Evolutionary conservation across 1,140 invertebrate species (phyloP).

Genomic region (Tetramorium parvispinum): DNA sequence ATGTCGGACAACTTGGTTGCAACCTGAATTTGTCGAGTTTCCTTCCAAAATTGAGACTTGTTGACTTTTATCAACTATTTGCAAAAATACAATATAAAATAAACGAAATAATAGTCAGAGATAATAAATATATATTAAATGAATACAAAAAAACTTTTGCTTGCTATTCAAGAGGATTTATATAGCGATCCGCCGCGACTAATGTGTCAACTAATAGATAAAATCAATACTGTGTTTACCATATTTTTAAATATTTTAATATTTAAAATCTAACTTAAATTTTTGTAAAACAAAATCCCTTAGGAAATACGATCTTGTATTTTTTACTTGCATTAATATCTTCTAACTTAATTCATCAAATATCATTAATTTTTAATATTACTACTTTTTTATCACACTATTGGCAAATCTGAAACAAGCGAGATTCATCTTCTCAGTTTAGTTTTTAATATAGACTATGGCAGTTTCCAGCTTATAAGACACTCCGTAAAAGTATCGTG

Average conservation of each 20-base stretch:
- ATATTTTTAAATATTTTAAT: neutral
- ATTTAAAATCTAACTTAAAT: neutral
- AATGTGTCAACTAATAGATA: neutral
- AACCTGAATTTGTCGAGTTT: slow-evolving; percentile 25
- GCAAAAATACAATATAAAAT: neutral
- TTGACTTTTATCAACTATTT: slow-evolving; percentile 41
- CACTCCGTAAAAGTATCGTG: neutral
- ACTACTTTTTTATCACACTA: neutral
- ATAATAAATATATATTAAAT: slow-evolving; percentile 41
- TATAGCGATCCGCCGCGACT: neutral
- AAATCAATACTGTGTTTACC: too few species aligned
- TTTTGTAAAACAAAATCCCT: neutral
- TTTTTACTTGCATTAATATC: neutral
- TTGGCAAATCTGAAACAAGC: neutral
- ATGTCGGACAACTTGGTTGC: slow-evolving; percentile 64
- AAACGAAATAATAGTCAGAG: slow-evolving; percentile 33
- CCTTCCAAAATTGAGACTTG: neutral
- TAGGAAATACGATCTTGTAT: neutral
- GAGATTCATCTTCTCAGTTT: neutral
- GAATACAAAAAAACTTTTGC: slow-evolving; percentile 9
- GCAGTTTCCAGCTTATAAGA: neutral
- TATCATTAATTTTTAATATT: neutral
- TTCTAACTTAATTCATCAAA: neutral
- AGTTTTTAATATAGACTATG: neutral
- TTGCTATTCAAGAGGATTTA: neutral